phyloP scores from a whole-genome alignment of 2,113 vertebrate species.

The Oenanthe oenanthe region DNA sequence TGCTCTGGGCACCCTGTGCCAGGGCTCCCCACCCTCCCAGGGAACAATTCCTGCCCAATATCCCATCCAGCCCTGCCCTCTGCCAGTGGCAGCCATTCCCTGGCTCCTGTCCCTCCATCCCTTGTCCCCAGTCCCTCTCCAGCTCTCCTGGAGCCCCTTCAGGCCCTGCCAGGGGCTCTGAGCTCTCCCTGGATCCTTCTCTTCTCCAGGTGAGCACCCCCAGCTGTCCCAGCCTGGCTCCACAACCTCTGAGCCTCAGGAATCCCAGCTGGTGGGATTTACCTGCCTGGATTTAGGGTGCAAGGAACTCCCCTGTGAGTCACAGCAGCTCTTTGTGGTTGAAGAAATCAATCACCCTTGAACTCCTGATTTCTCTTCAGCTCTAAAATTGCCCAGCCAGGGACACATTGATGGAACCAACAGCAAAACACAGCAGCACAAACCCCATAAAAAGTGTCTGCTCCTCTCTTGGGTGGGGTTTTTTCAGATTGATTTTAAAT shows the following conservation, averaged over 20 bases:
- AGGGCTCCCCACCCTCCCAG: too few species aligned
- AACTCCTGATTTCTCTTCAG: background rate
- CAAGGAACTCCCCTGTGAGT: background rate
- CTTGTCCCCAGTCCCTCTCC: background rate
- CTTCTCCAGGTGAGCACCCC: accelerated
- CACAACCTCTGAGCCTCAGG: background rate
- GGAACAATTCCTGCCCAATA: background rate
- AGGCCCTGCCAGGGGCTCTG: background rate
- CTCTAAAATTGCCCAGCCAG: background rate
- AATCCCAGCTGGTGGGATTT: background rate
- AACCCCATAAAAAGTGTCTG: background rate
- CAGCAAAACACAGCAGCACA: background rate
- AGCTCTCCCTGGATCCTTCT: background rate
- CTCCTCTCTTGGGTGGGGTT: background rate
- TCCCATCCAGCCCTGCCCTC: background rate
- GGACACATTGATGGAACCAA: background rate
- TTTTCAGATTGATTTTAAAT: background rate
- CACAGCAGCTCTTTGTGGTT: background rate
- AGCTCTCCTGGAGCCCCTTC: background rate
- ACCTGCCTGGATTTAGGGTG: background rate
- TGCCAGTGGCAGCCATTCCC: background rate
- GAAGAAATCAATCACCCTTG: background rate
- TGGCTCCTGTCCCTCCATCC: background rate
- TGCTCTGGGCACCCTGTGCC: too few species aligned
- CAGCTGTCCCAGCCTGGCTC: background rate